A percentile compares a stretch with the other conserved stretches of the same genome.
Conservation (phyloP, 2,113 vertebrate species). For the Enhydra lutris region DNA sequence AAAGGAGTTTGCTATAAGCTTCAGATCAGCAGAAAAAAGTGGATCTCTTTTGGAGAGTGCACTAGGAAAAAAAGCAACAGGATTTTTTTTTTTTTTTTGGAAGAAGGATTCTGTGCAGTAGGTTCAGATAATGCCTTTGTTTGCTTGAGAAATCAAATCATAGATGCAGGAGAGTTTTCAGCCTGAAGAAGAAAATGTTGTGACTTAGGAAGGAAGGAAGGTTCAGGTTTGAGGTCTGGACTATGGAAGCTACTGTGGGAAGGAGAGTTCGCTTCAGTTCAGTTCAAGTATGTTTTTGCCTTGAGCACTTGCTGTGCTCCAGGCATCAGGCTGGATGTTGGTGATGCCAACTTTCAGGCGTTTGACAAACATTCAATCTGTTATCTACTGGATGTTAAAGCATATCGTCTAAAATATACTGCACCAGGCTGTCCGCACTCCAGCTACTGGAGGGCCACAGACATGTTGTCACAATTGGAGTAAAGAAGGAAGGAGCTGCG, state of each 20-base stretch:
- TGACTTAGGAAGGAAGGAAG: not conserved
- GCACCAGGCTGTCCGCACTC: not conserved
- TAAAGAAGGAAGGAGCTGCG: not conserved
- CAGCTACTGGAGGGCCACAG: not conserved
- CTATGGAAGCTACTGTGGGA: not conserved
- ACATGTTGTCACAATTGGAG: not conserved
- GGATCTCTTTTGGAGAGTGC: not conserved
- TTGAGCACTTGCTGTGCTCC: not conserved
- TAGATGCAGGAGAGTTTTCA: not conserved
- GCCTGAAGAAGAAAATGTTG: not conserved
- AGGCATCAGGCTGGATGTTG: not conserved
- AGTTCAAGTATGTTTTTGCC: not conserved
- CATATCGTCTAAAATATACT: not conserved
- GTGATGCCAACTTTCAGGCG: not conserved
- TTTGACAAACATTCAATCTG: not conserved
- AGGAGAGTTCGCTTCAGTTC: not conserved
- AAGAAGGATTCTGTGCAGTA: not conserved
- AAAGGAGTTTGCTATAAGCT: conserved; percentile 32
- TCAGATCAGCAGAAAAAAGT: not conserved
- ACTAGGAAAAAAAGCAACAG: not conserved
- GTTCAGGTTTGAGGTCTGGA: not conserved
- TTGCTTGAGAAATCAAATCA: not conserved
- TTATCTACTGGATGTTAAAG: not conserved
- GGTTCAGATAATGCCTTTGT: not conserved
- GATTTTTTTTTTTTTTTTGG: too few relatives aligned